These are phyloP conservation scores for Buathra laborator DNA, from an alignment of 2,888 invertebrate genomes.

Conservation along the genomic window DNA sequence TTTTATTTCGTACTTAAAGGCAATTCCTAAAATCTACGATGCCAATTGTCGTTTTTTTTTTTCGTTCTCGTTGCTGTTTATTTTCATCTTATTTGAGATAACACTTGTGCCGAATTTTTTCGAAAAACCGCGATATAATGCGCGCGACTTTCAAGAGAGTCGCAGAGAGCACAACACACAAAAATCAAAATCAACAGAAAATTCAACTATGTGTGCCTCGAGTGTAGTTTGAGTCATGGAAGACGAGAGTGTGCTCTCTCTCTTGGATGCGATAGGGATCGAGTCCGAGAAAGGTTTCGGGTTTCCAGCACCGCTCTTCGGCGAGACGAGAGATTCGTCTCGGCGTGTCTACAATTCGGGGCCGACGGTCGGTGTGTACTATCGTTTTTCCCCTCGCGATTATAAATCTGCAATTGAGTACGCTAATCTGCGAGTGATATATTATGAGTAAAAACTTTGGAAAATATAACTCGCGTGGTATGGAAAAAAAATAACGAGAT, in stretches of 20 bases:
- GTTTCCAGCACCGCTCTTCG: neutral
- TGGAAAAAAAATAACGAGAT: too few relatives aligned
- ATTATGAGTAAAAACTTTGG: neutral
- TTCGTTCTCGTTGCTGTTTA: neutral
- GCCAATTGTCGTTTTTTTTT: neutral
- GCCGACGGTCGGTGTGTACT: neutral
- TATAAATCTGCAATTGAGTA: neutral
- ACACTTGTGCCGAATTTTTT: neutral
- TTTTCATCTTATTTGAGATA: neutral
- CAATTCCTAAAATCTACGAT: neutral
- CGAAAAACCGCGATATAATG: neutral
- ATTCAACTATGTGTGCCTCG: constrained; percentile 36
- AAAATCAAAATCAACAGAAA: constrained; percentile 45
- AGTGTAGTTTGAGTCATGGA: constrained; percentile 20
- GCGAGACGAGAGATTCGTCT: neutral
- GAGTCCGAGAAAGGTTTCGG: neutral
- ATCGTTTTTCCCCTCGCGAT: neutral
- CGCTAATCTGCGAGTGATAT: too few relatives aligned
- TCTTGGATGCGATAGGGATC: neutral
- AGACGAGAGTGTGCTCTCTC: neutral
- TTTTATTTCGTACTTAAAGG: neutral
- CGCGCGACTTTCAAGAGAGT: neutral
- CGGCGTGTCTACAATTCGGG: neutral
- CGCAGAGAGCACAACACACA: constrained; percentile 38
- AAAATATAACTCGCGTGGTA: neutral